A percentile compares a stretch with the other conserved stretches of the same genome.
phyloP scores from a whole-genome alignment of 2,888 invertebrate genomes.

The Cylindroiulus punctatus region DNA sequence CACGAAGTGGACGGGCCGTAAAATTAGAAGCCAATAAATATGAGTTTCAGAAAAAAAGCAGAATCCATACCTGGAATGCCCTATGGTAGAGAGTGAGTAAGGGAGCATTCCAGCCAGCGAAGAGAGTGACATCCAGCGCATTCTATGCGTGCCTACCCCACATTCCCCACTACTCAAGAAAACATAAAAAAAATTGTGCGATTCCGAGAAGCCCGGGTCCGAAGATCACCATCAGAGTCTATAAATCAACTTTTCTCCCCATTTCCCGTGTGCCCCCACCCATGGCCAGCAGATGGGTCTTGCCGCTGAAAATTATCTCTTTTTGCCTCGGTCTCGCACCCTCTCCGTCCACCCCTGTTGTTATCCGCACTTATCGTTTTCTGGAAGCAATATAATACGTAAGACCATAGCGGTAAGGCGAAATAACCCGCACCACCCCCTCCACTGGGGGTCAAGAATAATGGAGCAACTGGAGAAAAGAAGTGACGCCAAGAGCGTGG shows the following conservation, averaged over 20 bases:
- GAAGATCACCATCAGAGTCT: not conserved
- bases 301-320: not conserved
- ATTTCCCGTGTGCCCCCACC: not conserved
- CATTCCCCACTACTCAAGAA: not conserved
- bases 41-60: not conserved
- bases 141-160: not conserved
- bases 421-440: constrained; percentile 1
- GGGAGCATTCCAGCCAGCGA: not conserved
- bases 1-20: not conserved
- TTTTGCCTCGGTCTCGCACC: constrained; percentile 8
- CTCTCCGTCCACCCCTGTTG: not conserved
- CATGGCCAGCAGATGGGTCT: not conserved
- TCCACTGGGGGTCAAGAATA: constrained; percentile 9
- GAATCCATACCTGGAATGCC: constrained; percentile 3
- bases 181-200: not conserved
- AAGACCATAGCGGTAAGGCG: no score
- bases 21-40: constrained; percentile 25
- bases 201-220: not conserved
- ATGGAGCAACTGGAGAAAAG: not conserved
- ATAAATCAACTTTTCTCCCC: constrained; percentile 23
- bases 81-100: not conserved
- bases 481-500: not conserved
- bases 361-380: constrained; percentile 7
- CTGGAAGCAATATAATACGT: constrained; percentile 39
- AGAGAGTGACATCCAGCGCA: not conserved